phyloP scores from a whole-genome alignment of 2,113 vertebrate genomes.

The Phylloscopus whistleri region DNA sequence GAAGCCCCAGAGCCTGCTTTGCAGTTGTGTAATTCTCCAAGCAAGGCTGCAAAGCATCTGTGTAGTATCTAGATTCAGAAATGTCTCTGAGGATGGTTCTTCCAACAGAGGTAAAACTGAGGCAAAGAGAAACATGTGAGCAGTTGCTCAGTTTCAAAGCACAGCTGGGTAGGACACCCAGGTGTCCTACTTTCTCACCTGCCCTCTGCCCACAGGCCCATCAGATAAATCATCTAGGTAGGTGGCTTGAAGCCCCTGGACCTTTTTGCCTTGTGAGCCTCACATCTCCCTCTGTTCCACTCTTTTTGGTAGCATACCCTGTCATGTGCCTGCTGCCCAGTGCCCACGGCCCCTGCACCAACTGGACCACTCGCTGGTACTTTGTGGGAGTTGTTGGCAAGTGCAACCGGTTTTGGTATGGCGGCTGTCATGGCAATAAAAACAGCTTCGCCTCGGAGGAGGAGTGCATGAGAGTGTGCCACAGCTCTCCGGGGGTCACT shows the following conservation, averaged over 20 bases:
- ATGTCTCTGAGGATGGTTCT: background rate
- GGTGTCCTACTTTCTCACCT: background rate
- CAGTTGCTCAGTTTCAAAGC: background rate
- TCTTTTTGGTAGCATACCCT: constrained; percentile 73
- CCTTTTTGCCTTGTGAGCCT: background rate
- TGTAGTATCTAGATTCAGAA: background rate
- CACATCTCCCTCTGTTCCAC: background rate
- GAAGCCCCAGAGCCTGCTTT: background rate
- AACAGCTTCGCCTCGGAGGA: constrained; percentile 87
- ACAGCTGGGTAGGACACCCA: background rate
- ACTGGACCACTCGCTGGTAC: constrained; percentile 87
- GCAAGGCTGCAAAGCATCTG: background rate
- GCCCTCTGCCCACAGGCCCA: background rate
- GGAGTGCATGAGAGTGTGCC: constrained; percentile 83
- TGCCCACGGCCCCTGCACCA: constrained; percentile 80
- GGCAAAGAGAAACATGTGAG: background rate
- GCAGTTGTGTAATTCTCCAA: background rate
- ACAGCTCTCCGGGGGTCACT: background rate
- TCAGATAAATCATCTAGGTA: background rate
- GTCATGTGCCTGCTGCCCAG: constrained; percentile 85
- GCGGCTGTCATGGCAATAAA: constrained; percentile 88
- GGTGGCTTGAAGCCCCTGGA: background rate
- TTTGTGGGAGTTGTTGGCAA: constrained; percentile 78
- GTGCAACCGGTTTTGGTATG: constrained; percentile 95
- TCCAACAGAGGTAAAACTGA: background rate